These are phyloP conservation scores for Gymnothorax javanicus DNA, from an alignment of 2,797 vertebrate species.

Conservation along the genomic window DNA sequence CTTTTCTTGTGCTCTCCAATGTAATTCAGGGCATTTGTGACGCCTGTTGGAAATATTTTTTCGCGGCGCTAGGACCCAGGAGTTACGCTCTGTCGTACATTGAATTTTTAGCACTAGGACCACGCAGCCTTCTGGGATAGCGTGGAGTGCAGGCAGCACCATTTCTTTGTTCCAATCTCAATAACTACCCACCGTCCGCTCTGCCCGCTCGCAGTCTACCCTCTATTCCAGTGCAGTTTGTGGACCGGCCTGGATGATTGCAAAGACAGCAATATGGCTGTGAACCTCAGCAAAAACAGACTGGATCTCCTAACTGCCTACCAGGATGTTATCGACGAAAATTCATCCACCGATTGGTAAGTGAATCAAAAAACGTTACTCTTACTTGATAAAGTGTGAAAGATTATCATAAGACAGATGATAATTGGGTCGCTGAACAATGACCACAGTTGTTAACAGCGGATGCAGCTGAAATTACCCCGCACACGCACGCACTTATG, in stretches of 20 bases:
- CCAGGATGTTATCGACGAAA: conserved; percentile 92
- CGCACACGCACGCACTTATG: neutral
- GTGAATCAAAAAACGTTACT: conserved; percentile 47
- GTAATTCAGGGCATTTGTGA: neutral
- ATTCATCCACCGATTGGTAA: conserved; percentile 90
- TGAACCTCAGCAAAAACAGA: conserved; percentile 91
- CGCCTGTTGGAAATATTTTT: neutral
- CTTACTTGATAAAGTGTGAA: neutral
- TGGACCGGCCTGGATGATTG: conserved; percentile 70
- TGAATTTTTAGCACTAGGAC: conserved; percentile 45
- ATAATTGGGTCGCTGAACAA: conserved; percentile 7
- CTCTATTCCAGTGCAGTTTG: conserved; percentile 45
- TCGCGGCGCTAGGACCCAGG: conserved; percentile 53
- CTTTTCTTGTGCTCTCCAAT: neutral
- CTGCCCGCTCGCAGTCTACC: conserved; percentile 46
- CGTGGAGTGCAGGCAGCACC: conserved; percentile 27
- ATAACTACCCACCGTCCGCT: conserved; percentile 47
- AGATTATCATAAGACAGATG: conserved; percentile 1
- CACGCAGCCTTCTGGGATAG: conserved; percentile 31
- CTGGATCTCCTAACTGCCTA: conserved; percentile 92
- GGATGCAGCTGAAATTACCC: conserved; percentile 14
- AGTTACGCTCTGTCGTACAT: neutral
- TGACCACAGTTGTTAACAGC: neutral
- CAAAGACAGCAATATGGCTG: conserved; percentile 74
- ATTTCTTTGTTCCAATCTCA: conserved; percentile 71